phyloP scores from a whole-genome alignment of 2,113 vertebrate species.

The Saguinus imperator region DNA sequence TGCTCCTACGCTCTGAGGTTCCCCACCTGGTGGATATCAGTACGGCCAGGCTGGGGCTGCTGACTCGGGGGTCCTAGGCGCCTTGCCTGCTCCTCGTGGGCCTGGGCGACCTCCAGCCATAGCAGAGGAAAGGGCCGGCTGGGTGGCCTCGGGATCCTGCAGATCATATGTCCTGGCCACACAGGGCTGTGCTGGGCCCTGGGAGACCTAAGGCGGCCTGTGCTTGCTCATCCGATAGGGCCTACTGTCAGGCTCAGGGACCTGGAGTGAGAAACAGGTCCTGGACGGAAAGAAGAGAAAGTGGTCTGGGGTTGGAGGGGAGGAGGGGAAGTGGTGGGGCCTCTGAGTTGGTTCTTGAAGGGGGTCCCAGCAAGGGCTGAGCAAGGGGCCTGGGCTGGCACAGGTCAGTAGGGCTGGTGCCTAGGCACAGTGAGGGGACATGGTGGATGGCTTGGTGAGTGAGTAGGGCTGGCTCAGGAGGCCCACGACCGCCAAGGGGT shows the following conservation, averaged over 20 bases:
- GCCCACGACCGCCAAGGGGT: background rate
- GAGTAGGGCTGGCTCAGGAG: fast-evolving
- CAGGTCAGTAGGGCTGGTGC: too few species aligned
- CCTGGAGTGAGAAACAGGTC: fast-evolving
- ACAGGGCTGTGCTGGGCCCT: background rate
- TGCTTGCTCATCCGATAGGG: fast-evolving
- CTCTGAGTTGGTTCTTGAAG: background rate
- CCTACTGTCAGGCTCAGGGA: fast-evolving
- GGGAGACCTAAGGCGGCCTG: background rate
- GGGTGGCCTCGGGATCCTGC: background rate
- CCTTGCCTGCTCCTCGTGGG: fast-evolving
- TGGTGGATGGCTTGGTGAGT: background rate
- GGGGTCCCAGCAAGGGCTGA: background rate
- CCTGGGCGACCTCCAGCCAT: fast-evolving
- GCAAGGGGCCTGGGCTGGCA: too few species aligned
- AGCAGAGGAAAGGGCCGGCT: too few species aligned
- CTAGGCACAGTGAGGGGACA: background rate
- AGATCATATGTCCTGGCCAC: fast-evolving
- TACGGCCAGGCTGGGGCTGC: slow-evolving; percentile 56
- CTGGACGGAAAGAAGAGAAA: background rate
- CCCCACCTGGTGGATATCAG: slow-evolving; percentile 95
- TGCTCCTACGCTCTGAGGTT: slow-evolving; percentile 91
- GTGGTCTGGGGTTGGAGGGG: too few species aligned
- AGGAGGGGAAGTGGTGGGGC: too few species aligned
- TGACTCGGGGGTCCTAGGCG: background rate